Conservation (phyloP, 2,888 invertebrate species). For the Drosophila dives region DNA sequence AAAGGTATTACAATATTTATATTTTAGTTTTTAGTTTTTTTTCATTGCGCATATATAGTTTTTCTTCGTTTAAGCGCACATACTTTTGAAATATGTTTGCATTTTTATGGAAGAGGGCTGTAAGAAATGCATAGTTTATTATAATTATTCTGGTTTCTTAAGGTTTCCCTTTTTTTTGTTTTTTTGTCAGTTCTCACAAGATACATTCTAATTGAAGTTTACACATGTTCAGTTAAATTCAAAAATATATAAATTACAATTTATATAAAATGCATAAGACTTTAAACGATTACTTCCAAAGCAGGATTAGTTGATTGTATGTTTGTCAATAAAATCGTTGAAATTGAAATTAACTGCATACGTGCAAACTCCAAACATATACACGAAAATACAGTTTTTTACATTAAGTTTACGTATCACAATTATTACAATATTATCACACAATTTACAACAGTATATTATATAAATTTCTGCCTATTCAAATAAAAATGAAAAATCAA, state of each 20-base stretch:
- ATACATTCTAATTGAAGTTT: not conserved
- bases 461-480: not conserved
- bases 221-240: not conserved
- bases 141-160: constrained; percentile 1
- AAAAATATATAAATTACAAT: not conserved
- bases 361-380: not conserved
- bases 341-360: not conserved
- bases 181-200: not conserved
- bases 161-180: not conserved
- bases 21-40: constrained; percentile 7
- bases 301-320: not conserved
- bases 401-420: not conserved
- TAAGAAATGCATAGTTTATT: constrained; percentile 38
- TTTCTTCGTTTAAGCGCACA: constrained; percentile 10
- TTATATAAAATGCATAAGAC: not conserved
- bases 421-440: not conserved
- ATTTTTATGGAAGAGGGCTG: constrained; percentile 29
- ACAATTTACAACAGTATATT: not conserved
- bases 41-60: constrained; percentile 1
- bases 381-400: not conserved
- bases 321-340: not conserved
- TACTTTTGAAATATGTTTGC: constrained; percentile 20
- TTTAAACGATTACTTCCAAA: not conserved
- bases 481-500: not conserved
- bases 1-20: constrained; percentile 27